Percentiles rank a stretch among this genome's conserved stretches.
These are phyloP conservation scores for Oostethus manadensis DNA, from an alignment of 2,113 vertebrate genomes.

Conservation along the genomic window DNA sequence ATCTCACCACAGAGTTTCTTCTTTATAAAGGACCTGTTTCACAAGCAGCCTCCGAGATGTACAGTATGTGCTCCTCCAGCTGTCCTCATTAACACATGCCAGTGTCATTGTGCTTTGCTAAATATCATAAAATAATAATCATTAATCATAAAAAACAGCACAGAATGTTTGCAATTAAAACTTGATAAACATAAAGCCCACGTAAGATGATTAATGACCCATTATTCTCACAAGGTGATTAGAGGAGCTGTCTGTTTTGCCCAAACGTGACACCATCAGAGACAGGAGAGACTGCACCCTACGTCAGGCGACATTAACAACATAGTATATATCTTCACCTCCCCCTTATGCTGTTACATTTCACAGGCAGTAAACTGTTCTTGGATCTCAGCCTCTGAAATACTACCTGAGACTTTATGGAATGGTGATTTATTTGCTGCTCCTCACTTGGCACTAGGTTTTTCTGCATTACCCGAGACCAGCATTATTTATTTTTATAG, in stretches of 20 bases:
- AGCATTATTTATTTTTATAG: background rate
- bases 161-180: conserved; percentile 1
- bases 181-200: background rate
- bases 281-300: background rate
- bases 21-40: background rate
- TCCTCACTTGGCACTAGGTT: background rate
- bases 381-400: background rate
- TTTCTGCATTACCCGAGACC: background rate
- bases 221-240: background rate
- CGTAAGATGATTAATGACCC: background rate
- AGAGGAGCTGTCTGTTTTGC: background rate
- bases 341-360: background rate
- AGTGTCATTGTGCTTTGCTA: background rate
- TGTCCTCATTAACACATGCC: background rate
- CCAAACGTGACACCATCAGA: background rate
- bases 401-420: background rate
- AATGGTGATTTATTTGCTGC: background rate
- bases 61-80: background rate
- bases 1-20: conserved; percentile 4
- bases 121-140: no score
- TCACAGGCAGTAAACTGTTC: background rate
- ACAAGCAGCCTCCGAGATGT: background rate
- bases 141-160: no score
- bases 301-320: background rate
- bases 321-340: background rate